Evolutionary conservation across 2,113 vertebrate genomes (phyloP).

Genomic region (Butastur rufipennis): DNA sequence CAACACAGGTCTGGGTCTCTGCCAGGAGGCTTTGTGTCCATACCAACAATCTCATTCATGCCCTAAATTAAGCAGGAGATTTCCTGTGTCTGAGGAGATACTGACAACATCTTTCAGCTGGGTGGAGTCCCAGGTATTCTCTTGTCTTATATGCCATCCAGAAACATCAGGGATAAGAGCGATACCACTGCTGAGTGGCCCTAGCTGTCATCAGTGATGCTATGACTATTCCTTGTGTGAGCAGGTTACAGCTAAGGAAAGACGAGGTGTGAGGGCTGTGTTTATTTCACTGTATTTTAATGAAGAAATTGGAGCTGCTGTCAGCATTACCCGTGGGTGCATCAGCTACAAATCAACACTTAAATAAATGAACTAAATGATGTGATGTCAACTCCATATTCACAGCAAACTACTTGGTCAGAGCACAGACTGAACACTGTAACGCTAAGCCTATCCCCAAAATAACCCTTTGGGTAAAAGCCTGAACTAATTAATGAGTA

Average conservation of each 20-base stretch:
- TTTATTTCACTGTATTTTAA: slow-evolving; percentile 62
- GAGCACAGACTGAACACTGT: slow-evolving; percentile 15
- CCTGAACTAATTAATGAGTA: slow-evolving; percentile 28
- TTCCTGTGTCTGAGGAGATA: not conserved
- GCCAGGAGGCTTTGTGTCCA: not conserved
- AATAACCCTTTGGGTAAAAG: slow-evolving; percentile 32
- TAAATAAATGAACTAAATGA: slow-evolving; percentile 61
- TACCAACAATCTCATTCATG: not conserved
- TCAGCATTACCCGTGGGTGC: slow-evolving; percentile 54
- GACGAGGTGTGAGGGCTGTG: slow-evolving; percentile 54
- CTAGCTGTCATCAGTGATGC: slow-evolving; percentile 25
- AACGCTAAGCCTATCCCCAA: not conserved
- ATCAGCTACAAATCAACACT: slow-evolving; percentile 58
- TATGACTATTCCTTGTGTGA: slow-evolving; percentile 32
- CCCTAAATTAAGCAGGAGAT: not conserved
- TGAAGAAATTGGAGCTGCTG: slow-evolving; percentile 58
- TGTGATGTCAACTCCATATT: slow-evolving; percentile 19
- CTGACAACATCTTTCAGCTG: not conserved
- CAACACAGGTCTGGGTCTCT: not conserved
- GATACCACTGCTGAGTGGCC: slow-evolving; percentile 9
- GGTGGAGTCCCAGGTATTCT: slow-evolving; percentile 19
- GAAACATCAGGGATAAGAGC: not conserved
- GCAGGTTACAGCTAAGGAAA: slow-evolving; percentile 40
- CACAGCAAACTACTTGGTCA: slow-evolving; percentile 27
- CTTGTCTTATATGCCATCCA: slow-evolving; percentile 2